Evolutionary conservation across 2,888 invertebrate genomes (phyloP).

Genomic region (Allacma fusca): DNA sequence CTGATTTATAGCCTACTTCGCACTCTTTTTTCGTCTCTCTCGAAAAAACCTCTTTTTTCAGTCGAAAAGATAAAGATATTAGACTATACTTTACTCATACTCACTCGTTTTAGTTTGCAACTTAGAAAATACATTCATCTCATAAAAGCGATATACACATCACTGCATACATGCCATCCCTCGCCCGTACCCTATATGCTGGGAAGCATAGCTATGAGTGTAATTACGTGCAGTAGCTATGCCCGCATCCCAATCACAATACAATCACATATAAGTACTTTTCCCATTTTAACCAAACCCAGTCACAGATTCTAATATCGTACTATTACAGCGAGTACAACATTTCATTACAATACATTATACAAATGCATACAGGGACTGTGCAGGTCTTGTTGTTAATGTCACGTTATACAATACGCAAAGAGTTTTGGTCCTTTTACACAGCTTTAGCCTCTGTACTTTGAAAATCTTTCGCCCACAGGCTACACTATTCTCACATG

Average conservation of each 20-base stretch:
- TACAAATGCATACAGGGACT: constrained; percentile 18
- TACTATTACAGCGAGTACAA: constrained; percentile 22
- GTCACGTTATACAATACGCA: constrained; percentile 22
- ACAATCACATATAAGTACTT: constrained; percentile 36
- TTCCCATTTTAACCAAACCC: constrained; percentile 36
- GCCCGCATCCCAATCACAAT: constrained; percentile 32
- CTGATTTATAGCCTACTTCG: constrained; percentile 61
- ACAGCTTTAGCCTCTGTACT: background rate
- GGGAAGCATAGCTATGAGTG: too few relatives aligned
- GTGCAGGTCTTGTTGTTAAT: constrained; percentile 16
- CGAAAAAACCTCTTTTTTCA: constrained; percentile 43
- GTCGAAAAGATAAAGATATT: constrained; percentile 49
- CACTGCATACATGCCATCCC: constrained; percentile 33
- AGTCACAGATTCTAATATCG: constrained; percentile 29
- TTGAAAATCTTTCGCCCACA: constrained; percentile 9
- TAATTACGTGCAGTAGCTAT: background rate
- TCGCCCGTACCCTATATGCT: too few relatives aligned
- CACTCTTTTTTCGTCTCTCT: constrained; percentile 53
- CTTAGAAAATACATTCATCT: constrained; percentile 37
- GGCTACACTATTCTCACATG: background rate
- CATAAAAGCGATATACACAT: constrained; percentile 47
- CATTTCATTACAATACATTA: constrained; percentile 30
- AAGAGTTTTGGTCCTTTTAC: constrained; percentile 4
- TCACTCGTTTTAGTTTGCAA: constrained; percentile 37
- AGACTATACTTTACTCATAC: constrained; percentile 43